These are phyloP conservation scores for Drosophila arawakana DNA, from an alignment of 1,140 invertebrate species.

Conservation along the genomic window DNA sequence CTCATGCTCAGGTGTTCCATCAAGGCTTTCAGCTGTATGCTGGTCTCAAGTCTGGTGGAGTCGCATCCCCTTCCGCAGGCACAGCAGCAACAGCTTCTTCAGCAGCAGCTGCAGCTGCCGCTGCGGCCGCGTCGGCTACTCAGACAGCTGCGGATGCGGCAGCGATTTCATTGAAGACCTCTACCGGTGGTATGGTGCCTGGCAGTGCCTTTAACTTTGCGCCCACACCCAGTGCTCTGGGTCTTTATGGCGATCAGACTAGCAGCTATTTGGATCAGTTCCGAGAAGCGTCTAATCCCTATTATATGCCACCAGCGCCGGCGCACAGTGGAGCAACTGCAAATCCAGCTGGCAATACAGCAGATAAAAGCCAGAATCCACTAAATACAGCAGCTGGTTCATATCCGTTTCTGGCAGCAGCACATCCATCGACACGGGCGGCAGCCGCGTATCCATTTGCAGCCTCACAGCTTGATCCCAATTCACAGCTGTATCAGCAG, in stretches of 20 bases:
- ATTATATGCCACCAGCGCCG: conserved; percentile 86
- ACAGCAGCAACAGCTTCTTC: conserved; percentile 31
- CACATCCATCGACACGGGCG: conserved; percentile 84
- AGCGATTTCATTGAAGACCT: conserved; percentile 86
- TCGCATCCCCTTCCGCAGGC: conserved; percentile 53
- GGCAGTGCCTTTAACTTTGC: conserved; percentile 90
- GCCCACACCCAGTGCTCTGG: conserved; percentile 85
- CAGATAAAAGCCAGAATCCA: conserved; percentile 65
- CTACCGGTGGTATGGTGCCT: conserved; percentile 87
- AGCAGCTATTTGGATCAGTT: conserved; percentile 88
- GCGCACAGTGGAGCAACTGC: conserved; percentile 84
- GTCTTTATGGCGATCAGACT: conserved; percentile 86
- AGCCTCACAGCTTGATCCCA: conserved; percentile 85
- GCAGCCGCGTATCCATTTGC: conserved; percentile 85
- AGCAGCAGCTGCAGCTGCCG: conserved; percentile 18
- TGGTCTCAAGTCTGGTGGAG: conserved; percentile 84
- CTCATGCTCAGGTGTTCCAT: conserved; percentile 73
- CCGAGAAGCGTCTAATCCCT: conserved; percentile 85
- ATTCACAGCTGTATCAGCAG: conserved; percentile 89
- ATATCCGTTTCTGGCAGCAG: conserved; percentile 76
- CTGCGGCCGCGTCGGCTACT: conserved; percentile 21
- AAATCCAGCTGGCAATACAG: conserved; percentile 84
- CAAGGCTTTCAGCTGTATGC: conserved; percentile 86
- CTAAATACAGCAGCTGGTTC: conserved; percentile 71
- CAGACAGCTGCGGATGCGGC: conserved; percentile 85